Conservation (phyloP, 2,797 vertebrate genomes). For the Malurus leucopterus region DNA sequence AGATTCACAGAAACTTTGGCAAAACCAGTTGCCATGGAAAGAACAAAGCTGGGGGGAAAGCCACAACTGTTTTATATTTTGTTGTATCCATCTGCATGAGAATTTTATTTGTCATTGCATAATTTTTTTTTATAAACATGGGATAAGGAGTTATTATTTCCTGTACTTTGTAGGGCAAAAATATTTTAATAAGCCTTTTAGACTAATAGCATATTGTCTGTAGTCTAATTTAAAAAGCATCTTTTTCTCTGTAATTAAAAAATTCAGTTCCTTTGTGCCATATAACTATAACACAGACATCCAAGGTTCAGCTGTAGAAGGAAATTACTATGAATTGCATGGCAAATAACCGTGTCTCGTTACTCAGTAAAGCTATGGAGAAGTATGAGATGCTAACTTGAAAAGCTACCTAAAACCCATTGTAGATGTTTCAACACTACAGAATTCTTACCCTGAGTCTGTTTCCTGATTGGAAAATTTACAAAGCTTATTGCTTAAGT, state of each 20-base stretch:
- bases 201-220: conserved; percentile 25
- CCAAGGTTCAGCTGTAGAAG: conserved; percentile 36
- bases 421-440: not conserved
- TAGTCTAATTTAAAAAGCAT: conserved; percentile 35
- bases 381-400: conserved; percentile 9
- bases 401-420: conserved; percentile 8
- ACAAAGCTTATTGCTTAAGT: not conserved
- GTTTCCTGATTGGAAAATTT: conserved; percentile 9
- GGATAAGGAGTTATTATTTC: conserved; percentile 36
- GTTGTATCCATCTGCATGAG: conserved; percentile 7
- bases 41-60: not conserved
- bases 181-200: not conserved
- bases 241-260: conserved; percentile 48
- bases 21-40: not conserved
- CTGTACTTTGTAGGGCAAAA: not conserved
- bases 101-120: not conserved
- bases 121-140: not conserved
- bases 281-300: conserved; percentile 30
- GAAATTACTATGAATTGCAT: conserved; percentile 45
- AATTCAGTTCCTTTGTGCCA: conserved; percentile 32
- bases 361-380: conserved; percentile 3
- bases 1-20: not conserved
- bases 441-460: not conserved
- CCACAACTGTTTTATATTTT: not conserved
- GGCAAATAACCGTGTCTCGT: conserved; percentile 9